Evolutionary conservation across 2,888 invertebrate genomes (phyloP), one percentile per base, ranked within the genome.

Genomic region (Bibio marci): DNA sequence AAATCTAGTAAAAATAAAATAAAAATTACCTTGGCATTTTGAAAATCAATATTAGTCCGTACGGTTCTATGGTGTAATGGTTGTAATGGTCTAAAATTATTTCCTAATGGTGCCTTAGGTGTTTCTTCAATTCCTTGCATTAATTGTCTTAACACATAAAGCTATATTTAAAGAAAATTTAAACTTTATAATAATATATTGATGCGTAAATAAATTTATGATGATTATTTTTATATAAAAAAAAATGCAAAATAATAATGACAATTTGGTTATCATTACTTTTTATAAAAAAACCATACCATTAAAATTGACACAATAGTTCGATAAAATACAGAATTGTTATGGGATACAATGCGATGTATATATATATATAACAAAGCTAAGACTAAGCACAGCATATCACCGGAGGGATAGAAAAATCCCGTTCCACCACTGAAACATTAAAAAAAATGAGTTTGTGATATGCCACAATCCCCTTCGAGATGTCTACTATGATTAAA

Each of bases 41-140:
- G 80, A 67, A 94, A 92, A 69, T 95, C 91, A 62, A 97, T 95
- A 63, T 97, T 97, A 50, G 95, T 95, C 55, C 95, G 73, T 56
- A 95, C 80, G 41, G 92, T 87, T 57, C 95, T 75, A 58, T 91
- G 86, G 62, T 95, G 85, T 39, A 94, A 70, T 25, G 80, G 79
- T 65, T 91, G 90, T 40, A 86, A 71, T n/a, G 95, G 94, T 47
- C 95, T 71, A 46, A 86, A 87, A 65, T 95, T 94, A 70, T 90
- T 90, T 44, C 87, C 90, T 59, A 95, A 70, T 15, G 88, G 87
- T 22, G 88, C 88, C 62, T 90, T 90, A 18, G 88, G 88, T 37
- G 79, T 76, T 54, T 71, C 71, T 58, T 76, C 75, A 19, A 87
- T 80, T 39, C 91, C 91, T 63, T 90, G 90, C 82, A 85, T 86